phyloP scores from a whole-genome alignment of 2,797 vertebrate genomes.

The Lutjanus campechanus region DNA sequence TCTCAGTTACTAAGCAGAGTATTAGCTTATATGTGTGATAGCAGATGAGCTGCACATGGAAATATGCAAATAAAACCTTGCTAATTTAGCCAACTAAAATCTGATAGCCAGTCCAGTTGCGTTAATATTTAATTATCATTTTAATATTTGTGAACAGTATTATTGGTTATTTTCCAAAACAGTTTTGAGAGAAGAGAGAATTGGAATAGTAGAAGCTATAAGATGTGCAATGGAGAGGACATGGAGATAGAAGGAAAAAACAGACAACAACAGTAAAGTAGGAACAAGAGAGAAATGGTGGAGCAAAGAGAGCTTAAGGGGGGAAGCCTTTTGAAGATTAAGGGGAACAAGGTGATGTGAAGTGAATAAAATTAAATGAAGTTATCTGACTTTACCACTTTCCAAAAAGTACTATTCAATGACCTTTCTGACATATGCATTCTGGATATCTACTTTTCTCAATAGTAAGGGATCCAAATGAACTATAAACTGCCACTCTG shows the following conservation, averaged over 20 bases:
- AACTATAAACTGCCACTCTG: not conserved
- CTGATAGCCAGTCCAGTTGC: not conserved
- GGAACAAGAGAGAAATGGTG: not conserved
- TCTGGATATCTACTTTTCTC: not conserved
- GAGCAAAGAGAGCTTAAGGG: conserved; percentile 1
- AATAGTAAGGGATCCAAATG: not conserved
- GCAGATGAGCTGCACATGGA: not conserved
- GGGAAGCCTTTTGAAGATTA: not conserved
- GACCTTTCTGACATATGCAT: not conserved
- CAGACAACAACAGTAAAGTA: not conserved
- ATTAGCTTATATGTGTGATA: not conserved
- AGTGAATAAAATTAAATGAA: not conserved
- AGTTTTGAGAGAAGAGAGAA: conserved; percentile 2
- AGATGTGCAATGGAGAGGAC: not conserved
- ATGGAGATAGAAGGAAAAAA: not conserved
- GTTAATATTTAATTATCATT: not conserved
- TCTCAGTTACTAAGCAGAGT: not conserved
- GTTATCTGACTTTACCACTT: not conserved
- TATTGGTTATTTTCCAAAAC: not conserved
- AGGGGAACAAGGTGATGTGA: not conserved
- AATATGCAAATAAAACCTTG: not conserved
- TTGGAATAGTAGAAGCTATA: not conserved
- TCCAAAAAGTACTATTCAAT: not conserved
- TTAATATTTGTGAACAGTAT: not conserved
- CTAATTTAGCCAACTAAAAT: not conserved